These are phyloP conservation scores for Amia ocellicauda DNA, from an alignment of 2,113 vertebrate species.

Conservation along the genomic window DNA sequence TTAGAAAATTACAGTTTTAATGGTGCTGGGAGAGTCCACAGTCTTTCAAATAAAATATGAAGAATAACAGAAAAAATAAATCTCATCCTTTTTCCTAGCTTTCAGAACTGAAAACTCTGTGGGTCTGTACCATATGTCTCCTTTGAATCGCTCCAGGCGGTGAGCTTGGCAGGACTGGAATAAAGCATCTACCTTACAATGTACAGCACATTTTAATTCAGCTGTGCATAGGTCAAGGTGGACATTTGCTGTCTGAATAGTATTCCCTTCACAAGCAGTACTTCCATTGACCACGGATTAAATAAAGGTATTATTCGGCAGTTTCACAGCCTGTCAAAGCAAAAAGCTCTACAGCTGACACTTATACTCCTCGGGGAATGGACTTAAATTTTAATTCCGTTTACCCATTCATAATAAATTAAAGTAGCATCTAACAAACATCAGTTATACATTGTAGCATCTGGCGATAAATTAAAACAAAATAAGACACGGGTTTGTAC, in stretches of 20 bases:
- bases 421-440: background rate
- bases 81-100: conserved; percentile 2
- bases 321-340: background rate
- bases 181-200: background rate
- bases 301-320: background rate
- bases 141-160: conserved; percentile 17
- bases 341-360: background rate
- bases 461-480: too few species aligned
- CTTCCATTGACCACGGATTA: background rate
- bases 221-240: background rate
- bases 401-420: background rate
- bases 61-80: background rate
- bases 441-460: too few species aligned
- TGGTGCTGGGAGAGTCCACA: too few species aligned
- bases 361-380: background rate
- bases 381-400: background rate
- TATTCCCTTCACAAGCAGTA: background rate
- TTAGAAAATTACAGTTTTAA: too few species aligned
- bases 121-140: conserved; percentile 30
- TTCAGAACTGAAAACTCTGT: conserved; percentile 15
- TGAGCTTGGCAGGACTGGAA: background rate
- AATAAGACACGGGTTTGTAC: too few species aligned
- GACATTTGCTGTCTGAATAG: background rate
- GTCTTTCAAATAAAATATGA: conserved; percentile 21
- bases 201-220: conserved; percentile 19